Conservation (phyloP, 2,888 invertebrate species). For the Diplazon laetatorius region DNA sequence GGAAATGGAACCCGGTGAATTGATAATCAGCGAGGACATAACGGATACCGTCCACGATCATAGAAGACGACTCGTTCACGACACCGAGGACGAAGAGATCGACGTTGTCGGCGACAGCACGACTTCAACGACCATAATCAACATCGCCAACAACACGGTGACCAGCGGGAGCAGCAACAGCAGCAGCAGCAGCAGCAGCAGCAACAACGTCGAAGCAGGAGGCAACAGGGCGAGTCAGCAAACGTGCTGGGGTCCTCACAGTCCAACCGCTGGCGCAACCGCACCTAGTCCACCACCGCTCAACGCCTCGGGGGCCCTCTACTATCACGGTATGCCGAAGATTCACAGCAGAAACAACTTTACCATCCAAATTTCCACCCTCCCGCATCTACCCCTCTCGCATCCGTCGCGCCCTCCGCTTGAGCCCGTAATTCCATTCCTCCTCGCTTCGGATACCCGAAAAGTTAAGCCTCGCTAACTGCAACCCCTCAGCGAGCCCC, state of each 20-base stretch:
- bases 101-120: constrained; percentile 90
- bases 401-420: constrained; percentile 10
- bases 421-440: constrained; percentile 26
- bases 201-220: constrained; percentile 64
- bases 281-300: constrained; percentile 82
- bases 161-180: constrained; percentile 51
- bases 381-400: background rate
- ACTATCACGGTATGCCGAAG: constrained; percentile 77
- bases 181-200: constrained; percentile 53
- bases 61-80: constrained; percentile 64
- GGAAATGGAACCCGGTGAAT: constrained; percentile 47
- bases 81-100: constrained; percentile 88
- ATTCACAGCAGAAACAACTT: constrained; percentile 55
- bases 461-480: constrained; percentile 48
- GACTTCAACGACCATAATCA: constrained; percentile 66
- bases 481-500: constrained; percentile 38
- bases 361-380: constrained; percentile 13
- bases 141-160: constrained; percentile 63
- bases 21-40: constrained; percentile 48
- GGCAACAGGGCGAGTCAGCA: constrained; percentile 77
- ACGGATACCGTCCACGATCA: constrained; percentile 64
- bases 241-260: constrained; percentile 89
- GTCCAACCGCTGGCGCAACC: constrained; percentile 90
- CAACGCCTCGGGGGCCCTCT: constrained; percentile 81
- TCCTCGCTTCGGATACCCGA: constrained; percentile 10